Evolutionary conservation across 2,797 vertebrate species (phyloP), one percentile per base, ranked within the genome.

Genomic region (Liasis olivaceus): DNA sequence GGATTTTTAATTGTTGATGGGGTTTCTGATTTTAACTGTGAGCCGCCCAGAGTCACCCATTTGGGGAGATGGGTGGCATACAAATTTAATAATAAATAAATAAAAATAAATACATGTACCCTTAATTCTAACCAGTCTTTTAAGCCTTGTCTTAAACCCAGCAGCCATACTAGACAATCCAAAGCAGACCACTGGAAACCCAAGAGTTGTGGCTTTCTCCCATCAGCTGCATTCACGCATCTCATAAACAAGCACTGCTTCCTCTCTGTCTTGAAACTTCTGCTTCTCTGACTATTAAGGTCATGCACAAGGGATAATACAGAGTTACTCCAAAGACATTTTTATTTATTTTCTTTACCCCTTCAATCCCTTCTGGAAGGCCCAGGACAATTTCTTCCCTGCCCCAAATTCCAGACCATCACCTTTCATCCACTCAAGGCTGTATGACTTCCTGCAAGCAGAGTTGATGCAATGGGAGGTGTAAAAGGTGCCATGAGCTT

Each of bases 361-460:
- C 58, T 54, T 60, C 2, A 1, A 17, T 31, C 36, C 36, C 12
- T 2, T n/a, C 1, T 51, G 4, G 20, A 24, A 26, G 56, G 17
- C 1, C 22, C 17, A 0, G 1, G 63, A 26, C 1, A 9, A 26
- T 5, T 31, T 6, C 9, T 36, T 31, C 69, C 63, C 28, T 2
- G 11, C 28, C 47, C 36, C 77, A 14, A 36, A 1, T 5, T 28
- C 66, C 22, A 7, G 5, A 6, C 24, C 4, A 17, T 95, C 94
- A 99, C 99, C 98, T 98, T 99, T 99, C 99, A 99, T 99, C 99
- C 99, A 99, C 94, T 97, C 97, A 89, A 99, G 96, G 20, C 94
- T 92, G 97, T 98, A 99, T 90, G 98, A 98, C 36, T 97, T 97
- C 26, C 95, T 95, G 95, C 99, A 99, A 12, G 95, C 87, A 84